These are phyloP conservation scores for Xiphias gladius DNA, from an alignment of 2,113 vertebrate genomes.

Conservation along the genomic window DNA sequence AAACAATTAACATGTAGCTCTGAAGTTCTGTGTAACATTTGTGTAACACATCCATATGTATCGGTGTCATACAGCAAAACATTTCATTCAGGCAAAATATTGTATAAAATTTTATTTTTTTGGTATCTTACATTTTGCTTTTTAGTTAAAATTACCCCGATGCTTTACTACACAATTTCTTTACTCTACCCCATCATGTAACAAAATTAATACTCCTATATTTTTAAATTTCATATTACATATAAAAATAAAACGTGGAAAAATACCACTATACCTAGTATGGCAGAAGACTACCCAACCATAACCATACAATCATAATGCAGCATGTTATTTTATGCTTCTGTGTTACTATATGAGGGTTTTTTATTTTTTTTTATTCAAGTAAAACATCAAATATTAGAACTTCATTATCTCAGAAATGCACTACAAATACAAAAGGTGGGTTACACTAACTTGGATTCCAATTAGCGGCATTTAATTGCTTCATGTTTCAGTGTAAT, in stretches of 20 bases:
- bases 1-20: no score
- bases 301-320: background rate
- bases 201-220: no score
- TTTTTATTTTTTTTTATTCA: background rate
- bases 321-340: background rate
- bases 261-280: no score
- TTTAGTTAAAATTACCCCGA: background rate
- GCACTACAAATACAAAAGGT: background rate
- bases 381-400: slow-evolving; percentile 5
- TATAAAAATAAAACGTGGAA: no score
- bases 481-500: slow-evolving; percentile 12
- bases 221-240: background rate
- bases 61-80: no score
- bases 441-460: background rate
- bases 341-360: no score
- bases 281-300: background rate
- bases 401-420: background rate
- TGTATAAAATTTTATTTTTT: no score
- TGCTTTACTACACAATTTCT: background rate
- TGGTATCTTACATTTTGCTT: no score
- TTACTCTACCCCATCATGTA: no score
- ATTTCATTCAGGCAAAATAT: no score
- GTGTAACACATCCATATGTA: no score
- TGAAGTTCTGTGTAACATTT: background rate
- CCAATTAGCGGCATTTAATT: slow-evolving; percentile 23